phyloP scores from a whole-genome alignment of 2,888 invertebrate genomes.

The Luperina nickerlii region DNA sequence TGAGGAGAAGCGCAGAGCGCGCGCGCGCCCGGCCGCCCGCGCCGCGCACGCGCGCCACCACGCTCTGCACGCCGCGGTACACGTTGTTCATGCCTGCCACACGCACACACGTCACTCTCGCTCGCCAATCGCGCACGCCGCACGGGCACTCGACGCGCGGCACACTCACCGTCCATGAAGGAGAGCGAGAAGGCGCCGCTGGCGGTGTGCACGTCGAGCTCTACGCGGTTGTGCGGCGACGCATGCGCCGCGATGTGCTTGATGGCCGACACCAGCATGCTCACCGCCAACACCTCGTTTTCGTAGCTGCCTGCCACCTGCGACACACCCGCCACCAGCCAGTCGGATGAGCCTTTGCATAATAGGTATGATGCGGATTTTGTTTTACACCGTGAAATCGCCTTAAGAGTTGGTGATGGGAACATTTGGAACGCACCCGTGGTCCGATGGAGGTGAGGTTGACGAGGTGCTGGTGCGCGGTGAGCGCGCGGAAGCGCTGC shows the following conservation, averaged over 20 bases:
- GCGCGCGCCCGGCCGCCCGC: constrained; percentile 82
- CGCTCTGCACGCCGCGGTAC: constrained; percentile 95
- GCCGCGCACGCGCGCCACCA: constrained; percentile 91
- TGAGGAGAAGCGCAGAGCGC: constrained; percentile 93
- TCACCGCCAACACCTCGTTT: constrained; percentile 94
- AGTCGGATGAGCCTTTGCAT: background rate
- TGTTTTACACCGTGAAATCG: background rate
- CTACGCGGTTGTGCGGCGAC: constrained; percentile 89
- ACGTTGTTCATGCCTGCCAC: constrained; percentile 93
- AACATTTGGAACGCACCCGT: constrained; percentile 75
- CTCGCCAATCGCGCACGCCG: background rate
- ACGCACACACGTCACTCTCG: constrained; percentile 15
- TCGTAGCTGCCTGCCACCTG: constrained; percentile 93
- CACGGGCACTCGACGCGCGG: background rate
- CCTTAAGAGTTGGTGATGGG: no score
- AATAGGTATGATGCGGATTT: background rate
- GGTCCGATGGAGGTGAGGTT: constrained; percentile 91
- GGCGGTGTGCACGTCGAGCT: constrained; percentile 92
- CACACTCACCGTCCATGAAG: constrained; percentile 91
- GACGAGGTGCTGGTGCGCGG: constrained; percentile 92
- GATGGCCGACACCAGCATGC: constrained; percentile 90
- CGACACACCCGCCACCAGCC: background rate
- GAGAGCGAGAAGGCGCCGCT: constrained; percentile 94
- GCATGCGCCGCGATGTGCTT: constrained; percentile 87
- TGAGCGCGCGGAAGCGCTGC: constrained; percentile 87